Evolutionary conservation across 2,797 vertebrate genomes (phyloP).

Genomic region (Percopsis omiscomaycus): DNA sequence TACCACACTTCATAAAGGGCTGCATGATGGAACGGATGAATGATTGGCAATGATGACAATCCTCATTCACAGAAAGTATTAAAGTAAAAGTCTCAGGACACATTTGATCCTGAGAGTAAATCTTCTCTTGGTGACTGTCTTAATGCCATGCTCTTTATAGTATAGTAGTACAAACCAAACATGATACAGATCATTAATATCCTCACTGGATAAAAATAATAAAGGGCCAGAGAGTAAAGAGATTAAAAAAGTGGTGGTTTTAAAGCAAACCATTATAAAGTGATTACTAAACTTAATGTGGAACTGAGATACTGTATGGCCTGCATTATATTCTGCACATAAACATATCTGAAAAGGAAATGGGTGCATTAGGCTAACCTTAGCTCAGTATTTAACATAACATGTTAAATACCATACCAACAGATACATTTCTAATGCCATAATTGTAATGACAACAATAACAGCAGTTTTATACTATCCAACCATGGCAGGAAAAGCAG

Average conservation of each 20-base stretch:
- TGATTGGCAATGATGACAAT: slow-evolving; percentile 52
- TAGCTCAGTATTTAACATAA: background rate
- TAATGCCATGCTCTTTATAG: slow-evolving; percentile 9
- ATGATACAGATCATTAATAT: slow-evolving; percentile 7
- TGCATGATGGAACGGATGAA: slow-evolving; percentile 6
- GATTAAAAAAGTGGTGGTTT: too few relatives aligned
- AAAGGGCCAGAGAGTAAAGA: background rate
- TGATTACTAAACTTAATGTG: too few relatives aligned
- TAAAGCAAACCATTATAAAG: too few relatives aligned
- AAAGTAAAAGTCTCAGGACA: slow-evolving; percentile 1
- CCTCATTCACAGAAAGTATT: slow-evolving; percentile 39
- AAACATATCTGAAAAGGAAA: slow-evolving; percentile 16
- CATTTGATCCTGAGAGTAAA: slow-evolving; percentile 11
- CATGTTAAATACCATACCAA: background rate
- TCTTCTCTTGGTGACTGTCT: slow-evolving; percentile 14
- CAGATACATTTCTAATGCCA: slow-evolving; percentile 34
- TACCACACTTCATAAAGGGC: slow-evolving; percentile 40
- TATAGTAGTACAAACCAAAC: slow-evolving; percentile 7
- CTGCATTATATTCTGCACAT: background rate
- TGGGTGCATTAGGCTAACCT: slow-evolving; percentile 5
- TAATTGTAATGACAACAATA: slow-evolving; percentile 29
- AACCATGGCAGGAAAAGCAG: slow-evolving; percentile 24
- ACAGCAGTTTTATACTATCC: slow-evolving; percentile 5
- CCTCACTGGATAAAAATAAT: slow-evolving; percentile 1
- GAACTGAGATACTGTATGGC: too few relatives aligned